phyloP scores from a whole-genome alignment of 2,888 invertebrate species.

The Calameuta idolon region DNA sequence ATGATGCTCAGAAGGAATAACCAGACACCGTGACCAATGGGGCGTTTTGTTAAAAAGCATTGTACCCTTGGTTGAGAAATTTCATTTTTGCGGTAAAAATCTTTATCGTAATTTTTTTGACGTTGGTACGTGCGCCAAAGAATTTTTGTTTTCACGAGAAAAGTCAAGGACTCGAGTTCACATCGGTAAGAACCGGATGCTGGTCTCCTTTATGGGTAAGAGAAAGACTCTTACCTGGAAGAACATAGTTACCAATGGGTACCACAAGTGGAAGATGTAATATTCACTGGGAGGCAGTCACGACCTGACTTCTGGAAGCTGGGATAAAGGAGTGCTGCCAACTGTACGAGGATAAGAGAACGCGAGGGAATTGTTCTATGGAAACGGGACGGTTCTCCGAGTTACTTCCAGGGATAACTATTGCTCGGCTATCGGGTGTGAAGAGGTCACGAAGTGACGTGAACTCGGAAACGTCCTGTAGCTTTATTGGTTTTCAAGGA shows the following conservation, averaged over 20 bases:
- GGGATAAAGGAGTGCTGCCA: background rate
- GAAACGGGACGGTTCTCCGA: constrained; percentile 23
- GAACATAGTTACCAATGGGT: background rate
- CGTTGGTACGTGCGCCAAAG: background rate
- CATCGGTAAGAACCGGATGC: background rate
- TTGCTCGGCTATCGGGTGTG: constrained; percentile 39
- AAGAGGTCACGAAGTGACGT: constrained; percentile 34
- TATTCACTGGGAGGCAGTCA: background rate
- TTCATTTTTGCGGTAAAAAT: background rate
- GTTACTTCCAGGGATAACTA: constrained; percentile 50
- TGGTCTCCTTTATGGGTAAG: background rate
- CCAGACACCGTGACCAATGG: background rate
- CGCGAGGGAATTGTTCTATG: constrained; percentile 25
- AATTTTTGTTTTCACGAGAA: background rate
- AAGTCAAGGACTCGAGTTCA: background rate
- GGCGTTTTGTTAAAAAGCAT: background rate
- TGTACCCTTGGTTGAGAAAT: background rate
- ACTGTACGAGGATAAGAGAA: constrained; percentile 13
- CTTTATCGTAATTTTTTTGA: background rate
- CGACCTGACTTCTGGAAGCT: background rate
- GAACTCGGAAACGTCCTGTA: constrained; percentile 22
- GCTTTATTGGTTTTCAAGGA: constrained; percentile 45
- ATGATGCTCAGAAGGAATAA: background rate
- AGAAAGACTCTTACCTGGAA: background rate
- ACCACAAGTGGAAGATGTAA: background rate